These are phyloP conservation scores for Oryzias celebensis DNA, from an alignment of 2,113 vertebrate genomes.

Conservation along the genomic window DNA sequence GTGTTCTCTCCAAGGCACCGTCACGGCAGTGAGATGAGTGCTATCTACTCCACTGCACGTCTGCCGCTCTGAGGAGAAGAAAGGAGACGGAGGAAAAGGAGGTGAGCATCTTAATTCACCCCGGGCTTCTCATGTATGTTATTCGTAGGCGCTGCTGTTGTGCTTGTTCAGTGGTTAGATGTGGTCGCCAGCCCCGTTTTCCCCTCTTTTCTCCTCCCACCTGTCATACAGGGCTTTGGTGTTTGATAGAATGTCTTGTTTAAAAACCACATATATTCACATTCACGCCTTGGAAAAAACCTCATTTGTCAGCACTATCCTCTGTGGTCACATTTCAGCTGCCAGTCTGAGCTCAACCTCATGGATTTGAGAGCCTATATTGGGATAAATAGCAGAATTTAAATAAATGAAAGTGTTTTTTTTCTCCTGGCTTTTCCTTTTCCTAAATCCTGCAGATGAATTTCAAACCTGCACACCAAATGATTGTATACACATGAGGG, in stretches of 20 bases:
- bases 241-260: conserved; percentile 24
- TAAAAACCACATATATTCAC: conserved; percentile 7
- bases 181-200: conserved; percentile 10
- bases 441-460: conserved; percentile 32
- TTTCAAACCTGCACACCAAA: conserved; percentile 33
- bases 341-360: conserved; percentile 7
- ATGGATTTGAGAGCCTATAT: background rate
- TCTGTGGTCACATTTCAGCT: background rate
- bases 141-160: background rate
- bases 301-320: background rate
- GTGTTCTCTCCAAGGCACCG: conserved; percentile 60
- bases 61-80: conserved; percentile 45
- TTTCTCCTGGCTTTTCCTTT: conserved; percentile 17
- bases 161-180: conserved; percentile 16
- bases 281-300: conserved; percentile 21
- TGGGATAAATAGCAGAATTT: conserved; percentile 10
- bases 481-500: conserved; percentile 14
- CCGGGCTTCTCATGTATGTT: conserved; percentile 19
- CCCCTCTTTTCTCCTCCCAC: conserved; percentile 26
- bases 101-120: conserved; percentile 47
- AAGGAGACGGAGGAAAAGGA: conserved; percentile 29
- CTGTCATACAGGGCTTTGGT: conserved; percentile 26
- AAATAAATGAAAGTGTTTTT: conserved; percentile 26
- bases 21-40: conserved; percentile 66
- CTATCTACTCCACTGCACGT: conserved; percentile 56